Conservation (phyloP, 2,113 vertebrate species). For the Corvus hawaiiensis region DNA sequence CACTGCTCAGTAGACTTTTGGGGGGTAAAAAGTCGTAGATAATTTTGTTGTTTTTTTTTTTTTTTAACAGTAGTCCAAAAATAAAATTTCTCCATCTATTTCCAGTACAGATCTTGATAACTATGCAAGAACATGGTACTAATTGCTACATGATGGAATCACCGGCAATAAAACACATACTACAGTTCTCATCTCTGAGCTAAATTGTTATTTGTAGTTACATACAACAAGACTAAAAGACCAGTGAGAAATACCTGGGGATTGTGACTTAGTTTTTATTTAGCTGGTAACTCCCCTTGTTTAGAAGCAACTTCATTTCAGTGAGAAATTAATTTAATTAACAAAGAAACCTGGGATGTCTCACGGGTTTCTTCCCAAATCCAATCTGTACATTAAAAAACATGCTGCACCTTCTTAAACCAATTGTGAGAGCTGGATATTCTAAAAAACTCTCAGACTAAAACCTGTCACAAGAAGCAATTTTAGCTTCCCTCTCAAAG, state of each 20-base stretch:
- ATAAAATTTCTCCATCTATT: conserved; percentile 46
- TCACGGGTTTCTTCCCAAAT: background rate
- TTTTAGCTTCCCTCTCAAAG: conserved; percentile 3
- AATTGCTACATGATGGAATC: conserved; percentile 44
- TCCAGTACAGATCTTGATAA: conserved; percentile 35
- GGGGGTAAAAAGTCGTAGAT: conserved; percentile 3
- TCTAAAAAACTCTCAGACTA: background rate
- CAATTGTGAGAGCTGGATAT: conserved; percentile 21
- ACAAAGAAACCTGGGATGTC: background rate
- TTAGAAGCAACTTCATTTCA: conserved; percentile 37
- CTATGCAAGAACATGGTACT: conserved; percentile 50
- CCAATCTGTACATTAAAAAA: background rate
- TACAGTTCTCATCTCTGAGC: conserved; percentile 35
- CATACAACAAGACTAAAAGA: conserved; percentile 35
- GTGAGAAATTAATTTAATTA: background rate
- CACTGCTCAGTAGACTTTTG: conserved; percentile 9
- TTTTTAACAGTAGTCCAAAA: conserved; percentile 44
- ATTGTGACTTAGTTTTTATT: background rate
- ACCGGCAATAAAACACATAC: conserved; percentile 36
- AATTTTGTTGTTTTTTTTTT: background rate
- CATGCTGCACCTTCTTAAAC: background rate
- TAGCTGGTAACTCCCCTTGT: background rate
- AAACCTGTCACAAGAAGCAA: background rate
- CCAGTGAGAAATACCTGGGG: conserved; percentile 6
- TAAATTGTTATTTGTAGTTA: conserved; percentile 44